phyloP scores from a whole-genome alignment of 2,113 vertebrate genomes.

The Pelvicachromis taeniatus region DNA sequence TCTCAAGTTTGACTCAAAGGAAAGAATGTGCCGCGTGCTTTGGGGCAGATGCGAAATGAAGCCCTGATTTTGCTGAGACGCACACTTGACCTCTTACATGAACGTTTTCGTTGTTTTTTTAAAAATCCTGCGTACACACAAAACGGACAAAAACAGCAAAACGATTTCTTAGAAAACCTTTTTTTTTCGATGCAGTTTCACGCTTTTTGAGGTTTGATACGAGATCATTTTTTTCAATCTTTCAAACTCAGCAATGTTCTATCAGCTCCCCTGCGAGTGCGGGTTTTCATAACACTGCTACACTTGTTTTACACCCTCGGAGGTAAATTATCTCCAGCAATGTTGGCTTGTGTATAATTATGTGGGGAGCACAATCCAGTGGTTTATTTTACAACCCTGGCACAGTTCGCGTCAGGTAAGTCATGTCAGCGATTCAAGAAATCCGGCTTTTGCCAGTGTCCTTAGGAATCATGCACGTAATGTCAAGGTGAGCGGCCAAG shows the following conservation, averaged over 20 bases:
- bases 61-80: not conserved
- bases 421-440: not conserved
- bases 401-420: not conserved
- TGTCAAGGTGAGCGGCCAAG: conserved; percentile 11
- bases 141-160: not conserved
- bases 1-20: not conserved
- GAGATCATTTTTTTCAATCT: not conserved
- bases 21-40: conserved; percentile 13
- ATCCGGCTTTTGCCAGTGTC: conserved; percentile 14
- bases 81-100: not conserved
- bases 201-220: not conserved
- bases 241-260: not conserved
- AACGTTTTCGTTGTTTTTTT: not conserved
- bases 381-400: not conserved
- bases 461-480: conserved; percentile 11
- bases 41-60: not conserved
- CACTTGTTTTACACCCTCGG: conserved; percentile 18
- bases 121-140: not conserved
- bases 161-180: not conserved
- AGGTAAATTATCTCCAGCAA: conserved; percentile 2
- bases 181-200: not conserved
- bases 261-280: not conserved
- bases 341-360: not conserved
- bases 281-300: conserved; percentile 17
- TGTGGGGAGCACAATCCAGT: not conserved